Evolutionary conservation across 2,113 vertebrate species (phyloP), one percentile per base, ranked within the genome.

Genomic region (Poeciliopsis prolifica): DNA sequence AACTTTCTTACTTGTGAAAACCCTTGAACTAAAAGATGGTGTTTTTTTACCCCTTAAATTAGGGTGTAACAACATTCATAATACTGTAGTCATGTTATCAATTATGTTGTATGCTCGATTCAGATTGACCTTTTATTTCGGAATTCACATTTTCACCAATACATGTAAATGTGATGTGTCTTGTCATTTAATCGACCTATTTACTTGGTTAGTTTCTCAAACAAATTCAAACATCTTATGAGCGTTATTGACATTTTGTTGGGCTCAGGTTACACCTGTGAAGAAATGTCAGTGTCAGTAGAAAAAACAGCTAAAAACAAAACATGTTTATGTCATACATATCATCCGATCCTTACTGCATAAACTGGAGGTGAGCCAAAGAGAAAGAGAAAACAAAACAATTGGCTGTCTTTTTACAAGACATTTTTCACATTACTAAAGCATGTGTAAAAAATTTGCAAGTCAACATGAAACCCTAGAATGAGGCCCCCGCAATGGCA

Each of bases 111-210:
- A 1, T n/a, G 31, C 19, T 29, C 61, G 22, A 65, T 31, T 80
- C 17, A 67, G 28, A 75, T 48, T 76, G 8, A 60, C 22, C 71
- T 9, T 17, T 74, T 37, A 40, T 69, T 67, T 72, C 31, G 29
- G 61, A 77, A 61, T 73, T 79, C 72, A 78, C 82, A 89, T 68
- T 81, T 29, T 71, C 72, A 67, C 48, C 35, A 51, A 74, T 3
- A 80, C 17, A 51, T 29, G 61, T 19, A 64, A 51, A 29, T 26
- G 14, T 35, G 1, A n/a, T 51, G 3, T 73, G 5, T 77, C 30
- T 31, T 80, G 9, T 30, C 66, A 35, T 17, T 63, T 42, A 35
- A 71, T 37, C 75, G 24, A 26, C 70, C 48, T 42, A 48, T 37
- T 66, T 75, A 14, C 22, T 29, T 42, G 14, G 12, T 40, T 64